phyloP scores from a whole-genome alignment of 2,888 invertebrate genomes.

The Diaphora mendica region DNA sequence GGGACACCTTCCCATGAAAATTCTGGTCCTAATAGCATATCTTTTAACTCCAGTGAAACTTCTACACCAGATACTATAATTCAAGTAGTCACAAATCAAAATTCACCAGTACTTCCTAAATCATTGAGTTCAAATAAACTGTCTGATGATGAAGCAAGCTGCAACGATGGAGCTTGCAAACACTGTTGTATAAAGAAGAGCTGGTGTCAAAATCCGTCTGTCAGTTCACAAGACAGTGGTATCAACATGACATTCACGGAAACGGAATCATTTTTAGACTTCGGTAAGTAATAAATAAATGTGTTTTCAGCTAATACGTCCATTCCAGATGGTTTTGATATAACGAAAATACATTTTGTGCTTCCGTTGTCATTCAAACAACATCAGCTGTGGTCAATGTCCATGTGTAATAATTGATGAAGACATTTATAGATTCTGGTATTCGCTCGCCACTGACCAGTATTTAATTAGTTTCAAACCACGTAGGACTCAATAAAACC shows the following conservation, averaged over 20 bases:
- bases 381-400: constrained; percentile 34
- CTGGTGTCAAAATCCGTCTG: constrained; percentile 89
- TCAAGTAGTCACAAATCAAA: constrained; percentile 78
- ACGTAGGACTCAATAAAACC: not conserved
- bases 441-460: constrained; percentile 12
- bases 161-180: constrained; percentile 78
- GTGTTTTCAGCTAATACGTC: constrained; percentile 16
- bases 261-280: constrained; percentile 86
- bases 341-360: constrained; percentile 24
- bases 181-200: constrained; percentile 84
- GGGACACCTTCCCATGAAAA: constrained; percentile 79
- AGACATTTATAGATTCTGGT: constrained; percentile 33
- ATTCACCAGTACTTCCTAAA: constrained; percentile 80
- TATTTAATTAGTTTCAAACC: not conserved
- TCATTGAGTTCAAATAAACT: constrained; percentile 86
- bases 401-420: constrained; percentile 34
- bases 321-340: constrained; percentile 25
- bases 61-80: constrained; percentile 84
- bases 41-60: constrained; percentile 84
- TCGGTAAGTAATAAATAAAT: constrained; percentile 66
- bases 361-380: constrained; percentile 25
- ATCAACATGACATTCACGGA: constrained; percentile 92
- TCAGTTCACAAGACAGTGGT: constrained; percentile 92
- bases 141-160: constrained; percentile 86
- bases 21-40: constrained; percentile 80